Conservation (phyloP, 1,140 invertebrate species). For the Ceratosolen solmsi region DNA sequence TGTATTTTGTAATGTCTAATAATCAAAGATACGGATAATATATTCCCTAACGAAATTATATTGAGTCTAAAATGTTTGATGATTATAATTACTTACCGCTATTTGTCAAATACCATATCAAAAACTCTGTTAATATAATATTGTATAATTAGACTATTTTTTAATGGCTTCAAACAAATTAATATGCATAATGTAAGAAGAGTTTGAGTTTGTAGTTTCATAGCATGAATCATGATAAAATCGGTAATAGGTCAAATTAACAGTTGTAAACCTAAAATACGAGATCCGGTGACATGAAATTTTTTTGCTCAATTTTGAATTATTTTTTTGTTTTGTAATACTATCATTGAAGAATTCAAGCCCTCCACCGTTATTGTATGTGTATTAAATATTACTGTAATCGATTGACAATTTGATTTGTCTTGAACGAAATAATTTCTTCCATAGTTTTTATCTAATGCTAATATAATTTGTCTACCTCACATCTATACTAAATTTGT, state of each 20-base stretch:
- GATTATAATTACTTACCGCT: too few species aligned
- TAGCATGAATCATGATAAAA: too few species aligned
- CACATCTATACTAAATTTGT: neutral
- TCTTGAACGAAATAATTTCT: neutral
- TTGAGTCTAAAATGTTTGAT: too few species aligned
- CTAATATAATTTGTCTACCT: neutral
- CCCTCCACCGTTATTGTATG: neutral
- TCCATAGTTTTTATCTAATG: neutral
- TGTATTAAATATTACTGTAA: neutral
- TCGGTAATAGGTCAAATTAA: neutral
- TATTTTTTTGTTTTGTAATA: neutral
- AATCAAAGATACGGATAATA: too few species aligned
- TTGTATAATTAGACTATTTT: too few species aligned
- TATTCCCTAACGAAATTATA: too few species aligned
- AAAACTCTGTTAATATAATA: too few species aligned
- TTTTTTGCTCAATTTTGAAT: neutral
- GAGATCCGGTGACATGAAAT: neutral
- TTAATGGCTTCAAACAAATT: too few species aligned
- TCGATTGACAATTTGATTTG: neutral
- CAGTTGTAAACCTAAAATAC: neutral
- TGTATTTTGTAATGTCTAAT: too few species aligned
- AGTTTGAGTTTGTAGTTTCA: too few species aligned
- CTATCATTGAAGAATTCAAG: neutral
- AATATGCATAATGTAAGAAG: too few species aligned
- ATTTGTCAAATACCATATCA: too few species aligned